phyloP scores from a whole-genome alignment of 2,888 invertebrate species.

The Troides oblongomaculatus region DNA sequence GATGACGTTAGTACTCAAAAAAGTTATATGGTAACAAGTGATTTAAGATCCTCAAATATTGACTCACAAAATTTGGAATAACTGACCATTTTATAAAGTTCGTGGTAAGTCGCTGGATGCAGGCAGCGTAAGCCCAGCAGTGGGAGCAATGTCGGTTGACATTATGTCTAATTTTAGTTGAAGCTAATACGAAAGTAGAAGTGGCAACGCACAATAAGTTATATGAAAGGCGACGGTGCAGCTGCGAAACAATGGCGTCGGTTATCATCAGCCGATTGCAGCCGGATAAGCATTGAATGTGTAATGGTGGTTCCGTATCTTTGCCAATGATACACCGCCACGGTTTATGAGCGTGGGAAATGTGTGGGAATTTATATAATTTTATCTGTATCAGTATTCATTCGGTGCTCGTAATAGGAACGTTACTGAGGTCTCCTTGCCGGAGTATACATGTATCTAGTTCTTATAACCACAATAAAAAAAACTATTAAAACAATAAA shows the following conservation, averaged over 20 bases:
- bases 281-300: conserved; percentile 28
- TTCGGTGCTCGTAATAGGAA: not conserved
- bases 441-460: too few species aligned
- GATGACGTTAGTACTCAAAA: too few species aligned
- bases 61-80: too few species aligned
- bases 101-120: conserved; percentile 1
- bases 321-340: conserved; percentile 17
- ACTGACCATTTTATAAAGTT: too few species aligned
- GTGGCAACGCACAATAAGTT: conserved; percentile 15
- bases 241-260: conserved; percentile 22
- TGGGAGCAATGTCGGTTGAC: not conserved
- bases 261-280: conserved; percentile 27
- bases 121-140: not conserved
- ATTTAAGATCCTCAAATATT: too few species aligned
- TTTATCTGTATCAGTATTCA: conserved; percentile 9
- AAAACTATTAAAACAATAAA: too few species aligned
- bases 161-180: not conserved
- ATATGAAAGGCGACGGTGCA: conserved; percentile 20
- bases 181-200: conserved; percentile 7
- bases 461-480: too few species aligned
- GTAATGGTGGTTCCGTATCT: conserved; percentile 23
- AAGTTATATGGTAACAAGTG: too few species aligned
- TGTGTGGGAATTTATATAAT: conserved; percentile 20
- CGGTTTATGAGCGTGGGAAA: conserved; percentile 29
- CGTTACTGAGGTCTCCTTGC: too few species aligned